Percentiles rank a stretch among this genome's conserved stretches.
Evolutionary conservation across 2,797 vertebrate species (phyloP).

Genomic region (Heteromormyrus szaboi): DNA sequence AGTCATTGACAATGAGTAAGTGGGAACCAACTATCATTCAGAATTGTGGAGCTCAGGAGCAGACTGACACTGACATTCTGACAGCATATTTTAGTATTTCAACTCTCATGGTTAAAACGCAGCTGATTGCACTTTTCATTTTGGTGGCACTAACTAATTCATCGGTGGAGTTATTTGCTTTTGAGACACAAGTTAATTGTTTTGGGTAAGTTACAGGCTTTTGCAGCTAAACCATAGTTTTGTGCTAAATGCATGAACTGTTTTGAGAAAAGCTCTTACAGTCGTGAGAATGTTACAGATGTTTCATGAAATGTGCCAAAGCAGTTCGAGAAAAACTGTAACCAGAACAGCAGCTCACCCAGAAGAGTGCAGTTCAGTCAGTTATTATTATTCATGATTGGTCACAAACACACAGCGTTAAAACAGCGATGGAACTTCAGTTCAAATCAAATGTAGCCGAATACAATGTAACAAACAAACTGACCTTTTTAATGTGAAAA

Average conservation of each 20-base stretch:
- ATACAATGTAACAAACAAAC: not conserved
- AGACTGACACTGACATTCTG: not conserved
- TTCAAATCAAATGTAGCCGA: not conserved
- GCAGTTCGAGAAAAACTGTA: not conserved
- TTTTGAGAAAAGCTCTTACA: not conserved
- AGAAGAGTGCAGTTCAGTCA: not conserved
- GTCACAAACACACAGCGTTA: not conserved
- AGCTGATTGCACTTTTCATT: not conserved
- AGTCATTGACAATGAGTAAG: not conserved
- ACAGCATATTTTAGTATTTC: not conserved
- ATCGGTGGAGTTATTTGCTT: not conserved
- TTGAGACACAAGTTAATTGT: not conserved
- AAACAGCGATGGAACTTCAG: not conserved
- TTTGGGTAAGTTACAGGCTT: not conserved
- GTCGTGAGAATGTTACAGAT: not conserved
- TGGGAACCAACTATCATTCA: not conserved
- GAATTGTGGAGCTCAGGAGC: not conserved
- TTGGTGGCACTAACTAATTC: not conserved
- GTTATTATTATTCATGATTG: not conserved
- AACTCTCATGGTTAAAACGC: not conserved
- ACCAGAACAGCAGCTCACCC: not conserved
- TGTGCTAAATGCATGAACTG: not conserved
- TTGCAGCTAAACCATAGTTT: not conserved
- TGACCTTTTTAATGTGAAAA: not conserved
- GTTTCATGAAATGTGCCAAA: not conserved